phyloP scores from a whole-genome alignment of 37 sponge, comb jelly and placozoan species.

The Haliclona indistincta region DNA sequence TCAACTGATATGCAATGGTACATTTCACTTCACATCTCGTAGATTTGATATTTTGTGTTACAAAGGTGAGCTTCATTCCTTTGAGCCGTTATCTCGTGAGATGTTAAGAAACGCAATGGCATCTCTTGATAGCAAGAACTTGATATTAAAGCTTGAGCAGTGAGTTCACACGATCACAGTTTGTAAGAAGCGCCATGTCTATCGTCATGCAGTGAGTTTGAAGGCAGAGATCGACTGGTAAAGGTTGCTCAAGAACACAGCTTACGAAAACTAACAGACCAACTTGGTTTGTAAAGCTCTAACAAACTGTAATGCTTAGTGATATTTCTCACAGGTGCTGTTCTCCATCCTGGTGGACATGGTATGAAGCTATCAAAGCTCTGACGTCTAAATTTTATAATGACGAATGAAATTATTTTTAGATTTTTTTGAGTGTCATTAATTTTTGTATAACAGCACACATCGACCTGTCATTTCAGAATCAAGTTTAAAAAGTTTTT shows the following conservation, averaged over 20 bases:
- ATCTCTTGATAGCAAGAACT: constrained; percentile 55
- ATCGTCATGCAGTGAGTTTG: constrained; percentile 59
- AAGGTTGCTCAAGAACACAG: constrained; percentile 49
- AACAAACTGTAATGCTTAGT: no score
- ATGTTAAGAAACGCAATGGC: constrained; percentile 65
- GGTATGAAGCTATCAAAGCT: no score
- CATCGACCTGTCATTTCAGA: no score
- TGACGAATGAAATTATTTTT: no score
- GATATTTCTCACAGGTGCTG: no score
- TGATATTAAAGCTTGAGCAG: constrained; percentile 48
- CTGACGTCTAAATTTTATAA: no score
- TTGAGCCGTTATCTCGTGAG: constrained; percentile 70
- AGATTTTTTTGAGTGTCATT: no score
- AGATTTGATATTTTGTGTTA: neutral
- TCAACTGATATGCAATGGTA: constrained; percentile 55
- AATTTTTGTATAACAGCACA: no score
- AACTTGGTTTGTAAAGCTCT: no score
- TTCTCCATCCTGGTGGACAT: no score
- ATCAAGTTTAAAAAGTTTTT: no score
- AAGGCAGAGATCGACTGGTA: constrained; percentile 65
- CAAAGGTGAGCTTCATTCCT: constrained; percentile 43
- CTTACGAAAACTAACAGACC: constrained; percentile 18
- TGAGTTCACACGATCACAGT: neutral
- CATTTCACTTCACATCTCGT: neutral
- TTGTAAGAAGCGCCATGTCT: neutral